Base-by-base conservation (phyloP, 2,888 invertebrate species). In the Andrena praecox region DNA sequence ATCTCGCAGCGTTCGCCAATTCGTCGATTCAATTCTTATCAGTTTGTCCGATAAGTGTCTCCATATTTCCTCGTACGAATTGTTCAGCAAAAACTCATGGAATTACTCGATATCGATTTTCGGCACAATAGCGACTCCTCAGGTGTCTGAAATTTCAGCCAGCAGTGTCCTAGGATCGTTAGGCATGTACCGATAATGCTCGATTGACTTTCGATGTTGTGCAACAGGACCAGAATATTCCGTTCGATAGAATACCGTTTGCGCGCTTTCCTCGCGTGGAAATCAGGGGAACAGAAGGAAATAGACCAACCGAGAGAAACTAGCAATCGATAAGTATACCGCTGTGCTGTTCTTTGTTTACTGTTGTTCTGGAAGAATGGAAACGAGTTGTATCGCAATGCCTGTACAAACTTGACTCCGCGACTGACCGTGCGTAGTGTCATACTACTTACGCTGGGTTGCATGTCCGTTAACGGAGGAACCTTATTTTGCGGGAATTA, bases 191-290 rank as follows among this genome's bases (percentile, higher is more conserved):
- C 56, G 20, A 56, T 24, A 8, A 66, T 29, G 52, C n/a, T 12
- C 54, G 54, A 67, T 20, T 27, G 29, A 42, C 10, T 24, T 33
- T 54, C 52, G 67, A 31, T n/a, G 67, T 31, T 52, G 52, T 20
- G 52, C 54, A 31, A 52, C 54, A 50, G n/a, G n/a, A 12, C 16
- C 24, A 24, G 12, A 33, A 54, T 54, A 24, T 68, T 68, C 16
- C 3, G 33, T 12, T 6, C 35, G 35, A 56, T 27, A 4, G 20
- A 33, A 20, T 6, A 24, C 7, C 12, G 24, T 5, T 8, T 12
- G 3, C 29, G 8, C 8, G 1, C 7, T 33, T 35, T 16, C n/a
- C 56, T 35, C 16, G 16, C 12, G 16, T 8, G 20, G 8, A 12
- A 31, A 35, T 35, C 54, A 54, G 50, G 16, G 33, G 54, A 68